Base-by-base conservation (phyloP, 2,797 vertebrate genomes). In the Poeciliopsis paucimaculata region DNA sequence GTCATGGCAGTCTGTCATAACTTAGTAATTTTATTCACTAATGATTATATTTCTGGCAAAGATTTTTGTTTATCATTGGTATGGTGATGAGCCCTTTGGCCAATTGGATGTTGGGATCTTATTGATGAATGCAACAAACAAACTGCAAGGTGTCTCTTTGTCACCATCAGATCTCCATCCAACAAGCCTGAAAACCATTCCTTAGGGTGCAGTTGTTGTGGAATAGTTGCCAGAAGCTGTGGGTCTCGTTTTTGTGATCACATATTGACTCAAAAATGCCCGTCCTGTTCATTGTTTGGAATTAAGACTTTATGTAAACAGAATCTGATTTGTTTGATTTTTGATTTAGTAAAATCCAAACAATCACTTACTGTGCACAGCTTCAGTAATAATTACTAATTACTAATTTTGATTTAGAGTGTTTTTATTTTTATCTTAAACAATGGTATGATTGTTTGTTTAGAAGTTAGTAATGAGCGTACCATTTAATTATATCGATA, bases 71-170 rank as follows among this genome's bases (percentile, higher is more conserved):
- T 74, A n/a, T 74, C 11, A 41, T 74, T 74, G 39, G 23, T 49
- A 18, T 57, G 34, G 49, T 41, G 73, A 74, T 41, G 51, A 41
- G 73, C 57, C 73, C 51, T 74, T 74, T 74, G 72, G 49, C 5
- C 51, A 74, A 74, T 55, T 74, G 73, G 36, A 53, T 1, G 34
- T 74, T 39, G 34, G 49, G 12, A 74, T 55, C 34, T 55, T 74
- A 49, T 9, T 36, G 72, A 18, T 73, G 23, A 74, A 55, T 55
- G 20, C 39, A 39, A 39, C 39, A 39, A 39, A 39, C 39, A 39
- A 39, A 39, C 51, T 74, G 73, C 39, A 74, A 74, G 73, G 31
- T 74, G 34, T 57, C 73, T 74, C 51, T 74, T 34, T 51, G 23
- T 46, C 34, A 74, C 13, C 5, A 0, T 41, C 51, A 57, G 36